phyloP scores from a whole-genome alignment of 2,888 invertebrate genomes.

The Apomyelois bistriatella region DNA sequence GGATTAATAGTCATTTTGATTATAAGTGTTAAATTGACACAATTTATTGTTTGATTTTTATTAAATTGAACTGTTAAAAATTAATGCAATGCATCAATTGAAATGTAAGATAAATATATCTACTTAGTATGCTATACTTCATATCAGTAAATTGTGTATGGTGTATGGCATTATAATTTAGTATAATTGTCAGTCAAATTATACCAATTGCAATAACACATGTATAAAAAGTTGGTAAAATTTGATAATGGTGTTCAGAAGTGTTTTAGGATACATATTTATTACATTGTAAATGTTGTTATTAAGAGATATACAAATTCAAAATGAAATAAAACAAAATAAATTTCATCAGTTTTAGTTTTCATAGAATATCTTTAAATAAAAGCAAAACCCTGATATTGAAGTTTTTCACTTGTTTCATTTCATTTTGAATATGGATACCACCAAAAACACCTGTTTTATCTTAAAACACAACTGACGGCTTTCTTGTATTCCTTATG shows the following conservation, averaged over 20 bases:
- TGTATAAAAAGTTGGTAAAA: slow-evolving; percentile 37
- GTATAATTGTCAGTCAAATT: slow-evolving; percentile 46
- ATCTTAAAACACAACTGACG: slow-evolving; percentile 40
- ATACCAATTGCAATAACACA: slow-evolving; percentile 31
- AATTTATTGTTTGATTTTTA: slow-evolving; percentile 75
- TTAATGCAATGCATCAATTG: slow-evolving; percentile 77
- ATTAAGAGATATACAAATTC: too few species aligned
- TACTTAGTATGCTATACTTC: slow-evolving; percentile 58
- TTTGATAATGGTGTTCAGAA: slow-evolving; percentile 47
- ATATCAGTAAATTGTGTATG: slow-evolving; percentile 40
- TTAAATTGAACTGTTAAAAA: slow-evolving; percentile 75
- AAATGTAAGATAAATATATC: slow-evolving; percentile 76
- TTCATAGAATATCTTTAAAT: too few species aligned
- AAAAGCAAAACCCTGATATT: too few species aligned
- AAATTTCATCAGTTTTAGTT: too few species aligned
- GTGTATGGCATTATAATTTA: slow-evolving; percentile 46
- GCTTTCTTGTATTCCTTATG: slow-evolving; percentile 54
- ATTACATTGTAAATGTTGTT: too few species aligned
- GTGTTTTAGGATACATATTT: slow-evolving; percentile 30
- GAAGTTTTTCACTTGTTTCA: too few species aligned
- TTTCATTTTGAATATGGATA: too few species aligned
- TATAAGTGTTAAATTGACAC: slow-evolving; percentile 54
- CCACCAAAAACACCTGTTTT: too few species aligned
- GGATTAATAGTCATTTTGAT: slow-evolving; percentile 55
- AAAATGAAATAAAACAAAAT: too few species aligned